Evolutionary conservation across 2,888 invertebrate genomes (phyloP).

Genomic region (Synergus japonicus): DNA sequence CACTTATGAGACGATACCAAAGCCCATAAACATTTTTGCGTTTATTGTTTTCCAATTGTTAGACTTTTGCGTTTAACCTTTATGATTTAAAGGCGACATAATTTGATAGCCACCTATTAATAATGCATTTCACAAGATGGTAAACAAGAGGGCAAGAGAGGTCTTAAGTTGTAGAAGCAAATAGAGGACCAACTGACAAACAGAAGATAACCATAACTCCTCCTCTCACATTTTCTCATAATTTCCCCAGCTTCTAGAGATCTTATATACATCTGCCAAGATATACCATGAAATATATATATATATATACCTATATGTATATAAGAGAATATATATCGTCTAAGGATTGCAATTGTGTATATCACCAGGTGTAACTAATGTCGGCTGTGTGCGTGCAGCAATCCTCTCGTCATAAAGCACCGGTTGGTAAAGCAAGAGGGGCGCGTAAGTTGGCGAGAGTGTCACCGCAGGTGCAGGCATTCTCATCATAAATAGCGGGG

Average conservation of each 20-base stretch:
- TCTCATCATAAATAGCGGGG: constrained; percentile 75
- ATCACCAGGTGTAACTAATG: constrained; percentile 35
- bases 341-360: constrained; percentile 16
- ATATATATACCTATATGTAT: too few relatives aligned
- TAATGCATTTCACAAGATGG: background rate
- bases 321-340: constrained; percentile 10
- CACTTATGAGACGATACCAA: constrained; percentile 15
- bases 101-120: background rate
- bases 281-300: background rate
- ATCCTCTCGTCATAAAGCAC: constrained; percentile 31
- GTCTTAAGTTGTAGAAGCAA: background rate
- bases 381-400: constrained; percentile 43
- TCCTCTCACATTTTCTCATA: background rate
- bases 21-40: background rate
- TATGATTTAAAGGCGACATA: too few relatives aligned
- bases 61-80: background rate
- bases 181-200: background rate
- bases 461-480: constrained; percentile 76
- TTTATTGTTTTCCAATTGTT: background rate
- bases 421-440: constrained; percentile 15
- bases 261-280: background rate
- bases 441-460: constrained; percentile 62
- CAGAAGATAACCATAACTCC: background rate
- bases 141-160: background rate
- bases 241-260: background rate